phyloP scores from a whole-genome alignment of 2,797 vertebrate species.

The Varecia variegata region DNA sequence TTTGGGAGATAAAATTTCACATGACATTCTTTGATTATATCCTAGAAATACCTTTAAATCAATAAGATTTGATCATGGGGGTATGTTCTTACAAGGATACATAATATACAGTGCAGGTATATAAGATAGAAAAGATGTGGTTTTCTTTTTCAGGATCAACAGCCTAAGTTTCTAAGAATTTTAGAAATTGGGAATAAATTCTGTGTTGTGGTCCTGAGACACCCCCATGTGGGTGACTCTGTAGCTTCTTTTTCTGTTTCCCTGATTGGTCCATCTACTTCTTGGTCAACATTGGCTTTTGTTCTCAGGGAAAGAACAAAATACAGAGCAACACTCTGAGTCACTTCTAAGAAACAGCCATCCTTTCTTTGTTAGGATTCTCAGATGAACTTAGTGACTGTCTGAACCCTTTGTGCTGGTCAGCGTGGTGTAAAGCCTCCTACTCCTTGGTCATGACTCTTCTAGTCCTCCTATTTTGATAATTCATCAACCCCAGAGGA shows the following conservation, averaged over 20 bases:
- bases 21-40: constrained; percentile 32
- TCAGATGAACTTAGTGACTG: not conserved
- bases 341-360: constrained; percentile 12
- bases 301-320: not conserved
- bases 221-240: not conserved
- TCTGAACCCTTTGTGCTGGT: not conserved
- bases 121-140: not conserved
- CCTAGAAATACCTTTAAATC: constrained; percentile 17
- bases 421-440: not conserved
- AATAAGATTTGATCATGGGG: not conserved
- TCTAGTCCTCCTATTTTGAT: not conserved
- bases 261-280: not conserved
- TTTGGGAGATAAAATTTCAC: constrained; percentile 38
- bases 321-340: not conserved
- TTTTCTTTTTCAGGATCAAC: not conserved
- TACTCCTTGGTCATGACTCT: not conserved
- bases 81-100: not conserved
- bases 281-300: not conserved
- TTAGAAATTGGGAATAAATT: not conserved
- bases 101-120: not conserved
- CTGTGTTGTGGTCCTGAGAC: not conserved
- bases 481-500: not conserved
- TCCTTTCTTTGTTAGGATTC: not conserved
- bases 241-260: not conserved
- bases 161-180: not conserved